Percentiles rank a stretch among this genome's conserved stretches.
phyloP scores from a whole-genome alignment of 2,888 invertebrate species.

The Clistopyga incitator region DNA sequence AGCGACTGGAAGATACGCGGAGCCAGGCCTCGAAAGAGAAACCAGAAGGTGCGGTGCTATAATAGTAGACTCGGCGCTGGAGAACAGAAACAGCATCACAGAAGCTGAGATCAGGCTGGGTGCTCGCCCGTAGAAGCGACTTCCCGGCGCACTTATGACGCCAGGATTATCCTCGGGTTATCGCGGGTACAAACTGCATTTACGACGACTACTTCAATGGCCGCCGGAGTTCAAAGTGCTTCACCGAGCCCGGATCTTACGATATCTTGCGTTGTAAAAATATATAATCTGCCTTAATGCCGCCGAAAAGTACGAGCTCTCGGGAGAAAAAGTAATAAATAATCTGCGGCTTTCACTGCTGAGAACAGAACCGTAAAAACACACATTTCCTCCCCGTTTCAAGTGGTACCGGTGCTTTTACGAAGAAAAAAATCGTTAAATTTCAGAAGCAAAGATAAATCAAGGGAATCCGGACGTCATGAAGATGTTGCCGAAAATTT shows the following conservation, averaged over 20 bases:
- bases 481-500: too few relatives aligned
- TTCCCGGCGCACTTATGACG: slow-evolving; percentile 41
- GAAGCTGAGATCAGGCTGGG: slow-evolving; percentile 42
- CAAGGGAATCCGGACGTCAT: too few relatives aligned
- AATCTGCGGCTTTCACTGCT: not conserved
- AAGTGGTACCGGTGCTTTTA: not conserved
- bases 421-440: not conserved
- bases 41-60: slow-evolving; percentile 47
- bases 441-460: too few relatives aligned
- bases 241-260: slow-evolving; percentile 42
- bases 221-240: too few relatives aligned
- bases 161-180: slow-evolving; percentile 59
- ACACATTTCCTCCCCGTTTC: not conserved
- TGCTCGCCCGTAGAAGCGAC: slow-evolving; percentile 44
- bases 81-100: slow-evolving; percentile 36
- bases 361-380: not conserved
- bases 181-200: slow-evolving; percentile 53
- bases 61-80: slow-evolving; percentile 25
- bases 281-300: slow-evolving; percentile 26
- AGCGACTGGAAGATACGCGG: slow-evolving; percentile 42
- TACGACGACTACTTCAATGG: too few relatives aligned
- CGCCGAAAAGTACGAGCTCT: not conserved
- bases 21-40: slow-evolving; percentile 33
- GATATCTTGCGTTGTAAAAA: slow-evolving; percentile 43
- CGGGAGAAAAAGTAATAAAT: slow-evolving; percentile 10